Conservation (phyloP, 2,888 invertebrate genomes). For the Lasioglossum zephyrum region DNA sequence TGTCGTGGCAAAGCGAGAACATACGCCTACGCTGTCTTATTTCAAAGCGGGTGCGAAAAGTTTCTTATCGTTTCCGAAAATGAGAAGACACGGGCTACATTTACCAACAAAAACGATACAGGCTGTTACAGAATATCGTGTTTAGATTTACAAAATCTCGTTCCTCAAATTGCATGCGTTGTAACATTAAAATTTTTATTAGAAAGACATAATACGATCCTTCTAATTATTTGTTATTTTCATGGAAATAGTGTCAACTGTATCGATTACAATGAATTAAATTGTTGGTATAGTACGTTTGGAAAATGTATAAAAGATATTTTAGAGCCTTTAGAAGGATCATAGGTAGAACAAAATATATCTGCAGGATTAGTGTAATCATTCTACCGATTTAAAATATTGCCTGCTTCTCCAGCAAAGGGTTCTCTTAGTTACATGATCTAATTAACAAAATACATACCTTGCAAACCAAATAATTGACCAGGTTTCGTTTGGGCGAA, state of each 20-base stretch:
- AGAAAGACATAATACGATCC: not conserved
- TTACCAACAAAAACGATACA: not conserved
- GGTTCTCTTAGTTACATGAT: not conserved
- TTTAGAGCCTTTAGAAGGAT: not conserved
- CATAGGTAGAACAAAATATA: not conserved
- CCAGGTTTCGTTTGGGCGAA: slow-evolving; percentile 82
- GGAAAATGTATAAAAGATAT: not conserved
- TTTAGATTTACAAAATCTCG: not conserved
- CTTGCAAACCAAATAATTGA: slow-evolving; percentile 88
- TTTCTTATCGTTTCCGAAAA: not conserved
- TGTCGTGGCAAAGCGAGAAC: slow-evolving; percentile 58
- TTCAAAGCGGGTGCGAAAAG: not conserved
- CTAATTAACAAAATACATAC: slow-evolving; percentile 69
- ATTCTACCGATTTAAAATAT: not conserved
- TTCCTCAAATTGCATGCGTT: not conserved
- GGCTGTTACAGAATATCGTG: not conserved
- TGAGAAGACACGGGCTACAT: not conserved
- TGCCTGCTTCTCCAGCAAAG: not conserved
- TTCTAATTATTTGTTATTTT: not conserved
- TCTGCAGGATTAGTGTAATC: not conserved
- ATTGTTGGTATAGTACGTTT: not conserved
- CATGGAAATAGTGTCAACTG: not conserved
- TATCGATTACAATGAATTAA: no score
- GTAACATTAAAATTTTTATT: not conserved
- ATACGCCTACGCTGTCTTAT: slow-evolving; percentile 4